Evolutionary conservation across 2,797 vertebrate genomes (phyloP), one percentile per base, ranked within the genome.

Genomic region (Adrianichthys oophorus): DNA sequence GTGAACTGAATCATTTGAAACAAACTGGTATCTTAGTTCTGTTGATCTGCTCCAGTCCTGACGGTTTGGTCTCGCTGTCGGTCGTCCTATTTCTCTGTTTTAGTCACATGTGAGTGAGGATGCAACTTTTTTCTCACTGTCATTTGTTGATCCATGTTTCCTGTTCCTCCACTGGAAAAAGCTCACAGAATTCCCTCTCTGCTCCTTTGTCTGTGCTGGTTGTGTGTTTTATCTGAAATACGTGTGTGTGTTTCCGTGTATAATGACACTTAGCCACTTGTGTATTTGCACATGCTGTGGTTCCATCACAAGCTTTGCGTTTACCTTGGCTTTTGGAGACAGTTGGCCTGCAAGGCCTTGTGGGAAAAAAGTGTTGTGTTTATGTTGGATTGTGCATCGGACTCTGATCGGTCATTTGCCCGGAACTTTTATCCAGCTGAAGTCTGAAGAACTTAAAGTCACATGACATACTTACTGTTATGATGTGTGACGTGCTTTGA

Each of bases 351-450:
- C 70, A 80, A 78, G 82, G 81, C 70, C 75, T 88, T 87, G 88
- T 90, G 89, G 88, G 88, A 92, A 90, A 32, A 82, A 70, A 58
- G 71, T 67, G 68, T 91, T n/a, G 68, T 91, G 87, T 92, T 90
- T 91, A 79, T 87, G 70, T 91, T 90, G 86, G 88, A 70, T 59
- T 16, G 4, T 23, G 72, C 83, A 71, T 60, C 64, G 80, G 80
- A 81, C 73, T 83, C 70, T 60, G 65, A 79, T 76, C 78, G 15
- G 74, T 76, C 57, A 56, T 52, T 58, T 70, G 62, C 68, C 70
- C 46, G 17, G 65, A 7, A 19, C 42, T 26, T 19, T 19, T 19
- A 19, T 19, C 19, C 19, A 19, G 19, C 19, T 19, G 19, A 19
- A 19, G 19, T 19, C 19, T 62, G 59, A 65, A 64, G 67, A 63